A percentile compares a stretch with the other conserved stretches of the same genome.
These are phyloP conservation scores for Papilio xuthus DNA, from an alignment of 1,140 invertebrate species.

Conservation along the genomic window DNA sequence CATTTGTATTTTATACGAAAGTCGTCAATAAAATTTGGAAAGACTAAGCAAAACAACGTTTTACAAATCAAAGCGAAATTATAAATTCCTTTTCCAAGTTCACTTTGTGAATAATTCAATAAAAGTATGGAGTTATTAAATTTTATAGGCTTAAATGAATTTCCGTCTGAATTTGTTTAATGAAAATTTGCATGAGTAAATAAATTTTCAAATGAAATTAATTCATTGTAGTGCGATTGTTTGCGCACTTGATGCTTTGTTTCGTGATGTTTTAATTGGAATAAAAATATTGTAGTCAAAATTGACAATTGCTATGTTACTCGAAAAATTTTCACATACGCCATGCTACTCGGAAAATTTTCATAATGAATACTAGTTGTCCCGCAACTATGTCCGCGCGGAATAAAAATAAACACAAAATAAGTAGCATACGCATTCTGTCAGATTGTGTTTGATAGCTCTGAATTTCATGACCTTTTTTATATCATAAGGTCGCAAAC, in stretches of 20 bases:
- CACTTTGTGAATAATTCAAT: slow-evolving; percentile 17
- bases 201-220: slow-evolving; percentile 14
- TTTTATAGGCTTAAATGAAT: slow-evolving; percentile 22
- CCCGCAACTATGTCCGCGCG: too few species aligned
- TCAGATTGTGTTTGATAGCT: too few species aligned
- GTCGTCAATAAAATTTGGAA: too few species aligned
- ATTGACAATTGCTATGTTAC: slow-evolving; percentile 1
- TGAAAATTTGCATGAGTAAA: slow-evolving; percentile 22
- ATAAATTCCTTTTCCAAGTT: background rate
- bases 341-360: too few species aligned
- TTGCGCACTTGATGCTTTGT: background rate
- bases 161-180: slow-evolving; percentile 18
- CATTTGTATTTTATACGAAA: too few species aligned
- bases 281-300: background rate
- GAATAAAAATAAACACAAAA: too few species aligned
- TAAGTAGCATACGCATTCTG: too few species aligned
- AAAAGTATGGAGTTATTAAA: slow-evolving; percentile 12
- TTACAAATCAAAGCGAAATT: background rate
- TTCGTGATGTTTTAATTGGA: slow-evolving; percentile 5
- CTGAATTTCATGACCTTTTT: too few species aligned
- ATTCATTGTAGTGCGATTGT: background rate
- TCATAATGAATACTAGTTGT: too few species aligned
- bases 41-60: too few species aligned
- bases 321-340: too few species aligned
- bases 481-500: too few species aligned